Percentiles rank a stretch among this genome's conserved stretches.
Evolutionary conservation across 2,113 vertebrate genomes (phyloP).

Genomic region (Myodes glareolus): DNA sequence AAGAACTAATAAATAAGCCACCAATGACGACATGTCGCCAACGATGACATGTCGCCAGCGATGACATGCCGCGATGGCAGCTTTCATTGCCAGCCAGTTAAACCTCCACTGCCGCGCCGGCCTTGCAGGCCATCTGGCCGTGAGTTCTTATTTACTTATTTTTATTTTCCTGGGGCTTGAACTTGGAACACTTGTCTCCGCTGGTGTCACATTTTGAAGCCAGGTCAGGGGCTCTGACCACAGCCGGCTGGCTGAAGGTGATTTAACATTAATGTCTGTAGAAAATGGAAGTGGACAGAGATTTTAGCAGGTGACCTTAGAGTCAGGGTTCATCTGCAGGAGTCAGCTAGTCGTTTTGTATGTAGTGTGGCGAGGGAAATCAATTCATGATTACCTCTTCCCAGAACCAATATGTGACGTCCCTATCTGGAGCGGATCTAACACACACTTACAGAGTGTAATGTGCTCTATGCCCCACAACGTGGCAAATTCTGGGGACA

Average conservation of each 20-base stretch:
- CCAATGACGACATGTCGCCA: conserved; percentile 73
- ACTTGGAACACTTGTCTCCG: conserved; percentile 8
- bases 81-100: conserved; percentile 82
- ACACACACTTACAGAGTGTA: neutral
- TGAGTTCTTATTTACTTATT: conserved; percentile 62
- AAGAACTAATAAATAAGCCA: conserved; percentile 85
- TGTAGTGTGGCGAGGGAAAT: neutral
- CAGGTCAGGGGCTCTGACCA: neutral
- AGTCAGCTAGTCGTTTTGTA: neutral
- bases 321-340: neutral
- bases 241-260: neutral
- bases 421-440: neutral
- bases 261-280: neutral
- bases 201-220: neutral
- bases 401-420: neutral
- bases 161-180: conserved; percentile 68
- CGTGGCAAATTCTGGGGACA: neutral
- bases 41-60: conserved; percentile 77
- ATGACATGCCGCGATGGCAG: conserved; percentile 84
- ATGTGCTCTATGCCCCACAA: neutral
- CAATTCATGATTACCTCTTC: neutral
- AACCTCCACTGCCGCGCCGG: conserved; percentile 74
- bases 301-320: neutral
- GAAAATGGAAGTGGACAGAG: neutral
- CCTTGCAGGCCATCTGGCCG: conserved; percentile 84